Evolutionary conservation across 2,113 vertebrate genomes (phyloP).

Genomic region (Rhinogobius similis): DNA sequence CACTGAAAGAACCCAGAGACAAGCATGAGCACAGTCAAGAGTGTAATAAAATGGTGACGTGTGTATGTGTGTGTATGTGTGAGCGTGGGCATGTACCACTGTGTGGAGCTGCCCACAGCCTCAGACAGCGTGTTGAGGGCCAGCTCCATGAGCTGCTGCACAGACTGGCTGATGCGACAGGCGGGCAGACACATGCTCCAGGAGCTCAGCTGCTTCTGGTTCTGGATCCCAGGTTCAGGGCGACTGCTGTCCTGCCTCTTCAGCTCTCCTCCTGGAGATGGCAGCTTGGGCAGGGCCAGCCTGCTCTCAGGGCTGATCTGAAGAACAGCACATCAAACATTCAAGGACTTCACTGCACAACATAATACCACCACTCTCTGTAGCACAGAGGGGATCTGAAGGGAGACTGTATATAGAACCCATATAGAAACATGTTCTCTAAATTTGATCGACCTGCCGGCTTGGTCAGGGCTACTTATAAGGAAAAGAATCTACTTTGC

Average conservation of each 20-base stretch:
- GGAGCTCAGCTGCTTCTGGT: constrained; percentile 75
- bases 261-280: constrained; percentile 59
- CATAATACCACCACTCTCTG: neutral
- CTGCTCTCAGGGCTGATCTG: constrained; percentile 86
- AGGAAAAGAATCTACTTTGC: too few species aligned
- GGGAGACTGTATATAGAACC: too few species aligned
- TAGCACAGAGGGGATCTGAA: too few species aligned
- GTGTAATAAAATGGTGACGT: neutral
- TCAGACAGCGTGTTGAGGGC: constrained; percentile 88
- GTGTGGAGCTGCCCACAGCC: constrained; percentile 85
- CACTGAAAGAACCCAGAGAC: constrained; percentile 69
- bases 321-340: neutral
- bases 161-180: constrained; percentile 90
- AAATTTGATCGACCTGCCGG: too few species aligned
- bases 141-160: constrained; percentile 90
- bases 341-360: neutral
- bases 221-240: constrained; percentile 67
- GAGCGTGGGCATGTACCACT: constrained; percentile 80
- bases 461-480: too few species aligned
- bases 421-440: too few species aligned
- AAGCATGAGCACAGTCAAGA: neutral
- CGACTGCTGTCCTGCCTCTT: constrained; percentile 45
- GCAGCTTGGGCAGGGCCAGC: constrained; percentile 79
- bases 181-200: constrained; percentile 84
- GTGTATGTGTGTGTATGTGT: neutral